Evolutionary conservation across 2,797 vertebrate genomes (phyloP), one percentile per base, ranked within the genome.

Genomic region (Avahi laniger): DNA sequence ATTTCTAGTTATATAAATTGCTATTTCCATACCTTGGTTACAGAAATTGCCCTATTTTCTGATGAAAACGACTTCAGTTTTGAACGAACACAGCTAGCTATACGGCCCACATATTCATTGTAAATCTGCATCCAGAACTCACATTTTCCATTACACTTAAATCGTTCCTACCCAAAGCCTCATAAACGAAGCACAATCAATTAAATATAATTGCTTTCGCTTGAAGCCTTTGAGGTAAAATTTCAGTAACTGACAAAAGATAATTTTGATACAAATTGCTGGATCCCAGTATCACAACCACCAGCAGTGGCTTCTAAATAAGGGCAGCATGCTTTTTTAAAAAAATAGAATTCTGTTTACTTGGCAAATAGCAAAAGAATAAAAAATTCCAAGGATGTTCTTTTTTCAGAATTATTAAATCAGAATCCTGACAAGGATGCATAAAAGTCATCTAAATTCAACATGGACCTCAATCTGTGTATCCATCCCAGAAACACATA

Each of bases 1-100:
- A 88, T 95, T 97, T 96, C 97, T 94, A 97, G 76, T 76, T 97
- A 96, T 81, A 97, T 91, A 90, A 97, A 89, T 52, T 70, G 95
- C 87, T 96, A 97, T 97, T 98, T 95, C 79, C 76, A 72, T 35
- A 5, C 0, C 2, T 63, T 14, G 26, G 5, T 82, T 92, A 97
- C 88, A 83, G n/a, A 97, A 94, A 10, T 11, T 15, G 6, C 0
- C 50, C 50, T 57, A 78, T 48, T 93, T 78, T n/a, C 15, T 73
- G 59, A 67, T 65, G 17, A n/a, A 91, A 52, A 30, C 10, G 94
- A 87, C 52, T 92, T 88, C 13, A 43, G 20, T 76, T 96, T 95
- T 93, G 82, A 95, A 95, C 22, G 9, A 93, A 87, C 57, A 93
- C 33, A 69, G 50, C 28, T 15, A 93, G 59, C 67, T 81, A 79